Evolutionary conservation across 2,113 vertebrate species (phyloP), one percentile per base, ranked within the genome.

Genomic region (Gymnogyps californianus): DNA sequence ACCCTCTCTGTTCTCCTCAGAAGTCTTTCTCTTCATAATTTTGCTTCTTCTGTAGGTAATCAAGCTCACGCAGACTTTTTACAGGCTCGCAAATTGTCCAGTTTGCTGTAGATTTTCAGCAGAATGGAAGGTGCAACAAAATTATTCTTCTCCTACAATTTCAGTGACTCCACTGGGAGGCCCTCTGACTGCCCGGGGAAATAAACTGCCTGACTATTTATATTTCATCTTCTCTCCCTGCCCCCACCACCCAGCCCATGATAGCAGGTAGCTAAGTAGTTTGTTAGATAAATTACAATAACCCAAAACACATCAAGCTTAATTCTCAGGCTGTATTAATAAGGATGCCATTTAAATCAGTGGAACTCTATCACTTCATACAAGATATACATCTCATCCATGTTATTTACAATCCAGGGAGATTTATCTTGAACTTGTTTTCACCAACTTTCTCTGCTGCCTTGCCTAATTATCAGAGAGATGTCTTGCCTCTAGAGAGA

Each of bases 401-500:
- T 6, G 2, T 64, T 84, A 67, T 72, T 89, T 91, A 67, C 95
- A 95, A 93, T 87, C 32, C 47, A 44, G 19, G 34, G 47, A 84
- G 61, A 76, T 93, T 91, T 65, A 18, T 89, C 77, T 72, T 59
- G 31, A 84, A 79, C 47, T 95, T 90, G 46, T 76, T 94, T 95
- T 69, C 44, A 79, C n/a, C 31, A 94, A 34, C 29, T 82, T 91
- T 89, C 83, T 85, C 74, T 85, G 24, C 75, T 0, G 0, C 74
- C 57, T 87, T 91, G 44, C 40, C 77, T 96, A 79, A 93, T 94
- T 96, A 87, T 75, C 83, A 71, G 75, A 90, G 44, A 82, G 51
- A 69, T 79, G n/a, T 49, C 94, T 97, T 94, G 29, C 70, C 81
- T 88, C 84, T 82, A 72, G 91, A 93, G 93, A 82, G 38, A 96